These are phyloP conservation scores for Caenorhabditis inopinata DNA, from an alignment of 1,140 invertebrate genomes.

Conservation along the genomic window DNA sequence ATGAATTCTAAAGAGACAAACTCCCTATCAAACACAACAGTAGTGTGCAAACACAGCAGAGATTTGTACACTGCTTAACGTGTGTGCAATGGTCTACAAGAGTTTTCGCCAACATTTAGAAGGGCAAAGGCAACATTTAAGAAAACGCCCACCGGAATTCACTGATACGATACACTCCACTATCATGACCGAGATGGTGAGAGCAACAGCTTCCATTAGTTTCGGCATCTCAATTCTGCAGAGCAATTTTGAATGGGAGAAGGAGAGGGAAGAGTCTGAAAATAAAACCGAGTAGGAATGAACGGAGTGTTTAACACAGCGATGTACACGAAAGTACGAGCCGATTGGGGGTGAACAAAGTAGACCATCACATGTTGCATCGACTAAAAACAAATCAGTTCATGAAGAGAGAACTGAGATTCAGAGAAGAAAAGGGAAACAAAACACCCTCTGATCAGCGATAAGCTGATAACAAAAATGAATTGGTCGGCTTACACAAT, in stretches of 20 bases:
- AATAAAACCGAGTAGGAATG: not conserved
- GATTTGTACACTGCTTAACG: too few relatives aligned
- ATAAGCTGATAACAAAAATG: not conserved
- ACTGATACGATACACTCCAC: not conserved
- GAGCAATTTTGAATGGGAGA: too few relatives aligned
- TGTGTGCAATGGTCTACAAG: not conserved
- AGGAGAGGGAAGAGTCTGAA: not conserved
- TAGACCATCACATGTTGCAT: not conserved
- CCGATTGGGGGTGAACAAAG: not conserved
- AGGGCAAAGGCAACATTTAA: not conserved
- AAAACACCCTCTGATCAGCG: not conserved
- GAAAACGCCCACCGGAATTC: not conserved
- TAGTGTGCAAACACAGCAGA: not conserved
- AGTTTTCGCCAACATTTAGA: too few relatives aligned
- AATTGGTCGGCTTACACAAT: too few relatives aligned
- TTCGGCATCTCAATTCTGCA: too few relatives aligned
- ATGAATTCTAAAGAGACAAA: too few relatives aligned
- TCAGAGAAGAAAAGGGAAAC: not conserved
- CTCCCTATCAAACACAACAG: too few relatives aligned
- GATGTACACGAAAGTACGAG: not conserved
- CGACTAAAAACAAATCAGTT: conserved; percentile 6
- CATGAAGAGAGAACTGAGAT: not conserved
- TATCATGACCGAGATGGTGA: too few relatives aligned
- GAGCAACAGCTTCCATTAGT: too few relatives aligned
- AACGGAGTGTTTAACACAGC: not conserved